phyloP scores from a whole-genome alignment of 2,113 vertebrate species.

The Mormyrus lacerda region DNA sequence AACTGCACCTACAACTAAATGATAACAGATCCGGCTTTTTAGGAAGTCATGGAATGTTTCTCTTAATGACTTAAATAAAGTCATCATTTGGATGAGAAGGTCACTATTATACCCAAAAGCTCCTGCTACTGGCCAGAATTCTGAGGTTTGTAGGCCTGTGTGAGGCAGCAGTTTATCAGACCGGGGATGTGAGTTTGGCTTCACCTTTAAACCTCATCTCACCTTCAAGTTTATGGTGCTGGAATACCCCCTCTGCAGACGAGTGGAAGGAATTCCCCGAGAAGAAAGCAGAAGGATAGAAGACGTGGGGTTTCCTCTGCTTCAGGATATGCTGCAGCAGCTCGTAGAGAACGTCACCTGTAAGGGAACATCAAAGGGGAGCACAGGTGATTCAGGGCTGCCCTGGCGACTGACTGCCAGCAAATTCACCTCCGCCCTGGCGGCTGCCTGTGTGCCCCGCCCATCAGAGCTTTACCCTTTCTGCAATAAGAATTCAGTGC shows the following conservation, averaged over 20 bases:
- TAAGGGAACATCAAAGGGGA: neutral
- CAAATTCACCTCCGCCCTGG: neutral
- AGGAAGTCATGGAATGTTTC: neutral
- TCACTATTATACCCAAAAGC: neutral
- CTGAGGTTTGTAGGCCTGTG: neutral
- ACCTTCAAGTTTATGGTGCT: constrained; percentile 91
- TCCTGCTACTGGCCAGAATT: neutral
- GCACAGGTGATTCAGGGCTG: neutral
- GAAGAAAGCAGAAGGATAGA: constrained; percentile 82
- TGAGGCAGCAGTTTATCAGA: neutral
- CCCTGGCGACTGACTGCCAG: neutral
- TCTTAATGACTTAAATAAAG: neutral
- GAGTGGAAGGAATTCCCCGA: constrained; percentile 83
- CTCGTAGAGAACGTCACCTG: constrained; percentile 95
- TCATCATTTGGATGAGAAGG: neutral
- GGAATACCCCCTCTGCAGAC: constrained; percentile 69
- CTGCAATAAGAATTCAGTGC: neutral
- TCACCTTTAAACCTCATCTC: constrained; percentile 21
- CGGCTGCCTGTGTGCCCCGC: neutral
- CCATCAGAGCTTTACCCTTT: neutral
- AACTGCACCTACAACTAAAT: neutral
- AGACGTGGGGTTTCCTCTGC: constrained; percentile 77
- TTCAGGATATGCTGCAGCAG: constrained; percentile 96
- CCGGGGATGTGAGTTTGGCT: neutral
- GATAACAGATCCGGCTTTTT: neutral